Evolutionary conservation across 2,113 vertebrate species (phyloP), one percentile per base, ranked within the genome.

Genomic region (Notothenia rossii): DNA sequence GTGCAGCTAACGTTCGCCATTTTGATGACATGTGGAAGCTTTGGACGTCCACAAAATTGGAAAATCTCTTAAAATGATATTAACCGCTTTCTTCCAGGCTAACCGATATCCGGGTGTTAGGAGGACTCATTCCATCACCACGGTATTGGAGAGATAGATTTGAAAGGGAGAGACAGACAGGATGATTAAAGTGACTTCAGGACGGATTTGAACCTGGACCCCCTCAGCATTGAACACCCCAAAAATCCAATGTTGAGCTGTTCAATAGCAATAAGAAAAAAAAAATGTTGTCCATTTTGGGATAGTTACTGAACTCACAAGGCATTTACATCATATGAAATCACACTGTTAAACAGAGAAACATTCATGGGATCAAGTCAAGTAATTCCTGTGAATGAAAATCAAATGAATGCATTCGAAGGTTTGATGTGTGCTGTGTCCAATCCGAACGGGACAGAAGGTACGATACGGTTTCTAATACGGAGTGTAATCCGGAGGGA

Each of bases 401-500:
- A 71, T 53, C 13, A 48, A 45, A 50, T 46, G 1, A 2, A 36
- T 49, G 63, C 56, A 29, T 54, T 50, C 25, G 58, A 56, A 22
- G 53, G 54, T 66, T 55, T 64, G 13, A 67, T 25, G 53, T 7
- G 58, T 18, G 22, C 67, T 17, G 50, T 68, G 51, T 22, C 40
- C 49, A 4, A 13, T 63, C 45, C 59, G 25, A 86, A 40, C 60
- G 69, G 80, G 70, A 86, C 68, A 50, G 59, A 45, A 51, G 82
- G 56, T 72, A 62, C 12, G 53, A 60, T 45, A 73, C 50, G 61
- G 53, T 85, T 72, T 82, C 45, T 76, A 79, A 80, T 60, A 54
- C 61, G 5, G 62, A 68, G 66, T 15, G 67, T 77, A 81, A 91
- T 85, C 92, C 87, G 49, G 61, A 1, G 78, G 83, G 83, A 82